Evolutionary conservation across 2,113 vertebrate genomes (phyloP).

Genomic region (Hystrix brachyura): DNA sequence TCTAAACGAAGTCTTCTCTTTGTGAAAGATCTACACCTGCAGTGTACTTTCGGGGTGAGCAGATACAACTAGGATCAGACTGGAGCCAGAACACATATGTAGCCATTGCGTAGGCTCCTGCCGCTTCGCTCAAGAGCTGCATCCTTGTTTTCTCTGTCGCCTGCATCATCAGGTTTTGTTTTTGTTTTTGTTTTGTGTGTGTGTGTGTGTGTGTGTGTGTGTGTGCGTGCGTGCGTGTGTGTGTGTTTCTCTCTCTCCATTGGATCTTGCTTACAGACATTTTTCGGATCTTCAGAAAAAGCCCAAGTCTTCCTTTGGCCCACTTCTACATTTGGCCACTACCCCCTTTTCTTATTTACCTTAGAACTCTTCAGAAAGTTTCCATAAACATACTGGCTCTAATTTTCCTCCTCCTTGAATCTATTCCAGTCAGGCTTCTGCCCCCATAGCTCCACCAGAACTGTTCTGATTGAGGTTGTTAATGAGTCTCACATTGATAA

Average conservation of each 20-base stretch:
- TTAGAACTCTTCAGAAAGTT: background rate
- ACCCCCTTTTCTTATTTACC: background rate
- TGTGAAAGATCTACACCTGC: background rate
- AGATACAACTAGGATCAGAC: background rate
- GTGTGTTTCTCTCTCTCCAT: background rate
- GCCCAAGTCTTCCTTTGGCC: background rate
- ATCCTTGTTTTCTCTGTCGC: background rate
- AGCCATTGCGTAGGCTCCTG: background rate
- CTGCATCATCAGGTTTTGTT: background rate
- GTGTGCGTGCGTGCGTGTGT: too few species aligned
- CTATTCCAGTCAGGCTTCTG: background rate
- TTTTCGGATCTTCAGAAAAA: background rate
- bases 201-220: too few species aligned
- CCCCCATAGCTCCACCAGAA: too few species aligned
- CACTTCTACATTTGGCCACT: background rate
- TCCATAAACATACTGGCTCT: background rate
- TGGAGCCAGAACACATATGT: background rate
- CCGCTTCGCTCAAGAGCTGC: accelerated
- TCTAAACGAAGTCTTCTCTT: background rate
- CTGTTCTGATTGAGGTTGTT: background rate
- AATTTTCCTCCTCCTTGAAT: background rate
- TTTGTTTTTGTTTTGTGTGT: too few species aligned
- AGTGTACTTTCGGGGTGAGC: background rate
- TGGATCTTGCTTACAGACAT: background rate
- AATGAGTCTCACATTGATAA: background rate